phyloP scores from a whole-genome alignment of 2,797 vertebrate genomes.

The Crenichthys baileyi region DNA sequence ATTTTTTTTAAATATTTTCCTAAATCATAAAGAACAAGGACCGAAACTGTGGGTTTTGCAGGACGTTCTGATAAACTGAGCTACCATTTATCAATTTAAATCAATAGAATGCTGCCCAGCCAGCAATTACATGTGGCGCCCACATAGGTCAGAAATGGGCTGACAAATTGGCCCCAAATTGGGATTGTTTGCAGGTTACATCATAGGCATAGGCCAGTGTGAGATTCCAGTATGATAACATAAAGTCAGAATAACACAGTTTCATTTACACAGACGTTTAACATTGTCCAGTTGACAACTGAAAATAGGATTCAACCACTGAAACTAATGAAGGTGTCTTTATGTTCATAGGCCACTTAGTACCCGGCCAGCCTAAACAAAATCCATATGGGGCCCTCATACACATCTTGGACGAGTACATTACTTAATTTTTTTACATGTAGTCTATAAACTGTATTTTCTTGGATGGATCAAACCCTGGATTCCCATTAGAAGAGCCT shows the following conservation, averaged over 20 bases:
- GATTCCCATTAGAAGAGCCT: constrained; percentile 75
- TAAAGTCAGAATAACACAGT: neutral
- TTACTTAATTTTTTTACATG: constrained; percentile 51
- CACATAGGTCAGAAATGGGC: neutral
- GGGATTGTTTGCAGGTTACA: neutral
- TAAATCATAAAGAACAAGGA: constrained; percentile 36
- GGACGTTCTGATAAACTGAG: constrained; percentile 40
- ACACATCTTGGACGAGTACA: neutral
- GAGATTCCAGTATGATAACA: neutral
- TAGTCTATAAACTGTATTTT: constrained; percentile 62
- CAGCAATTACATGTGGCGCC: neutral
- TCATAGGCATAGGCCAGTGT: constrained; percentile 1
- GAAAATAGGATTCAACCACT: no score
- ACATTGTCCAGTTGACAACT: neutral
- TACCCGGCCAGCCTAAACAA: neutral
- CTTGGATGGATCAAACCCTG: constrained; percentile 73
- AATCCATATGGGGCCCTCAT: neutral
- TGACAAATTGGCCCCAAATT: neutral
- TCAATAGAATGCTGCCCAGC: constrained; percentile 17
- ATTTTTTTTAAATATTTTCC: constrained; percentile 42
- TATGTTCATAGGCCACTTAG: neutral
- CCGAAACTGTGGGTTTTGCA: constrained; percentile 43
- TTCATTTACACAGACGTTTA: neutral
- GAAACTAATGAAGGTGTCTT: no score
- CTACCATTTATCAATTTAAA: constrained; percentile 61